Percentiles rank a stretch among this genome's conserved stretches.
phyloP scores from a whole-genome alignment of 2,888 invertebrate species.

The Petrolisthes manimaculis region DNA sequence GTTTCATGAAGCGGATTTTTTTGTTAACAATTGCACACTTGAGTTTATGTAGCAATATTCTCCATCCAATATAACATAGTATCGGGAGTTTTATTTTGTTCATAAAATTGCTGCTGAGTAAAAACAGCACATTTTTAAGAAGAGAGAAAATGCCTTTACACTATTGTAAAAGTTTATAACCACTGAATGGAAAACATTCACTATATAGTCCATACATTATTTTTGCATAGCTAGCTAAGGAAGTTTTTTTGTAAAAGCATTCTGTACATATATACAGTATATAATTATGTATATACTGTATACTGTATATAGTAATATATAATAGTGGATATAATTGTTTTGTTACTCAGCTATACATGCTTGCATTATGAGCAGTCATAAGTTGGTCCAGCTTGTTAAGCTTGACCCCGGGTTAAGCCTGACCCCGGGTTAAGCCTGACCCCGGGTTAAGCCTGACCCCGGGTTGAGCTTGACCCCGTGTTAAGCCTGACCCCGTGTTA shows the following conservation, averaged over 20 bases:
- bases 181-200: conserved; percentile 41
- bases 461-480: no score
- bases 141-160: conserved; percentile 43
- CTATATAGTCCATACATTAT: conserved; percentile 49
- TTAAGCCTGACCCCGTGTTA: no score
- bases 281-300: conserved; percentile 17
- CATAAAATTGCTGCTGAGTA: no score
- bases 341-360: conserved; percentile 24
- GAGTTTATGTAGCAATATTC: no score
- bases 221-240: conserved; percentile 49
- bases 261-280: conserved; percentile 12
- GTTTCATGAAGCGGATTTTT: no score
- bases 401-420: no score
- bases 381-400: conserved; percentile 21
- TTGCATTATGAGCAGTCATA: conserved; percentile 30
- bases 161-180: conserved; percentile 35
- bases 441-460: no score
- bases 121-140: not conserved
- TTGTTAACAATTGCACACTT: no score
- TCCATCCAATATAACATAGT: no score
- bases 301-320: conserved; percentile 16
- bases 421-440: no score
- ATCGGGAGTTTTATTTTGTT: no score
- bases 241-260: conserved; percentile 28
- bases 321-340: conserved; percentile 30